Evolutionary conservation across 2,113 vertebrate species (phyloP).

Genomic region (Saccopteryx bilineata): DNA sequence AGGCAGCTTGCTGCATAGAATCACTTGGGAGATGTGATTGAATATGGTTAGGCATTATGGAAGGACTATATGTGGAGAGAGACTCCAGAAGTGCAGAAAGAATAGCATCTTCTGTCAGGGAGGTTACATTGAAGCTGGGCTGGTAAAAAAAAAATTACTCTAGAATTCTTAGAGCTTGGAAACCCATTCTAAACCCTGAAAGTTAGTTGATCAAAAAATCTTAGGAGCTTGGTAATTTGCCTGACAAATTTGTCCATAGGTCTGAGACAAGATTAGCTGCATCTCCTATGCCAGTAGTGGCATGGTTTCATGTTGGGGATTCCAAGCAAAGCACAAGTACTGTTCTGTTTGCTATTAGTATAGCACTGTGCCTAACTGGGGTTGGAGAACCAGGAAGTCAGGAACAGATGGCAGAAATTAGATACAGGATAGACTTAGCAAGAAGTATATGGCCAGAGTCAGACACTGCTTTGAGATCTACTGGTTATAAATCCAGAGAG

Average conservation of each 20-base stretch:
- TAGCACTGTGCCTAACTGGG: neutral
- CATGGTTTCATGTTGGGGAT: neutral
- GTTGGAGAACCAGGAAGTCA: constrained; percentile 9
- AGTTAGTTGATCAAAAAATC: constrained; percentile 36
- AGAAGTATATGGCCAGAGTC: neutral
- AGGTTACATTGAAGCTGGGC: neutral
- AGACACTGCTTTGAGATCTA: neutral
- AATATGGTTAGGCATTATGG: neutral
- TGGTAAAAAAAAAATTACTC: neutral
- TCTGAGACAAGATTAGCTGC: neutral
- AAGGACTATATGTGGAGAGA: neutral
- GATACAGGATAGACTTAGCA: neutral
- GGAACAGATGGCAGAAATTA: neutral
- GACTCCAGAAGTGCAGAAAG: neutral
- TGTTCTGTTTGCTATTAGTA: neutral
- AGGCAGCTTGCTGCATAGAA: neutral
- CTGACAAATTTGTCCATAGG: neutral
- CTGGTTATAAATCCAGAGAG: neutral
- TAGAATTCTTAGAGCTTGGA: constrained; percentile 48
- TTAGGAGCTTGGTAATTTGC: constrained; percentile 17
- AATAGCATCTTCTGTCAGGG: neutral
- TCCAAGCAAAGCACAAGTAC: neutral
- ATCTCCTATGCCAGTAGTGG: neutral
- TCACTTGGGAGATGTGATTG: neutral
- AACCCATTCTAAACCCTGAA: neutral